Percentiles rank a stretch among this genome's conserved stretches.
These are phyloP conservation scores for Palythoa grandiflora DNA, from an alignment of 92 coral and sea anemone genomes.

Conservation along the genomic window DNA sequence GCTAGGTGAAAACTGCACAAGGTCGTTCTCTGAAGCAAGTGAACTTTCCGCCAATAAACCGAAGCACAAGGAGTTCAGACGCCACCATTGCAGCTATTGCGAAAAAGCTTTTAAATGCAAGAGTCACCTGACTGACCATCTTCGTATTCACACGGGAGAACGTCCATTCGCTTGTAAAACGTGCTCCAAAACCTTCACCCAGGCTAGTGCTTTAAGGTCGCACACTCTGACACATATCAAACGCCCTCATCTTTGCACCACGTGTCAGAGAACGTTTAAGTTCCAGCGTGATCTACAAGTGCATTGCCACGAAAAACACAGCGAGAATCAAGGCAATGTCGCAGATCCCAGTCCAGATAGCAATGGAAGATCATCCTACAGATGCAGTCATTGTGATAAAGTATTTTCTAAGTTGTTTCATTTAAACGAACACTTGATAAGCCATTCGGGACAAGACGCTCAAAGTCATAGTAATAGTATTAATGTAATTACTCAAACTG, in stretches of 20 bases:
- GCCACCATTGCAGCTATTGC: constrained; percentile 36
- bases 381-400: constrained; percentile 16
- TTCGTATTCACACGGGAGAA: constrained; percentile 46
- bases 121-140: constrained; percentile 39
- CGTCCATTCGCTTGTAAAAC: constrained; percentile 19
- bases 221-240: constrained; percentile 22
- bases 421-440: constrained; percentile 25
- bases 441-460: not conserved
- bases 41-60: not conserved
- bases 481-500: not conserved
- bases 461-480: not conserved
- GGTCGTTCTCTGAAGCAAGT: not conserved
- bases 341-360: not conserved
- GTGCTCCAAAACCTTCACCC: constrained; percentile 34
- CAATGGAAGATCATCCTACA: not conserved
- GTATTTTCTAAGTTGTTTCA: not conserved
- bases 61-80: constrained; percentile 28
- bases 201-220: constrained; percentile 32
- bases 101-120: constrained; percentile 32
- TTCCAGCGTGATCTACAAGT: not conserved
- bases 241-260: constrained; percentile 31
- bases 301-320: constrained; percentile 5
- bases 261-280: constrained; percentile 38
- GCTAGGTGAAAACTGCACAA: constrained; percentile 7
- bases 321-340: not conserved